These are phyloP conservation scores for Megaptera novaeangliae DNA, from an alignment of 2,113 vertebrate genomes.

Conservation along the genomic window DNA sequence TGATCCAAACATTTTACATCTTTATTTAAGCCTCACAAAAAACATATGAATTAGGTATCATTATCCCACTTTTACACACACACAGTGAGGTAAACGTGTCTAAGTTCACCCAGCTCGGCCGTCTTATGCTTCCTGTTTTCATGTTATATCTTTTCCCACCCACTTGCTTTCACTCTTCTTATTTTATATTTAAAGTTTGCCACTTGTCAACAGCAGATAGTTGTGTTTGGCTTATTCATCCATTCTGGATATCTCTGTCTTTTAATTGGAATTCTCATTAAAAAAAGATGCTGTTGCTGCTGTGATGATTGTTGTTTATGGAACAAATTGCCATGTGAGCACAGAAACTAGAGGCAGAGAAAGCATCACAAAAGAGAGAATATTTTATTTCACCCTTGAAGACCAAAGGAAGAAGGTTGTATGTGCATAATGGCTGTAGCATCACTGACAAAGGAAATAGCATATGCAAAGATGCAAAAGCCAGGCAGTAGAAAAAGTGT, in stretches of 20 bases:
- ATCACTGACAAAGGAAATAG: background rate
- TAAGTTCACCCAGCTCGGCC: background rate
- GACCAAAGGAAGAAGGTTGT: accelerated
- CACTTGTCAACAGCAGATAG: accelerated
- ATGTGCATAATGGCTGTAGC: background rate
- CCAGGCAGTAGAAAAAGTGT: no score
- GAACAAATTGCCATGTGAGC: background rate
- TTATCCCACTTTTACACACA: background rate
- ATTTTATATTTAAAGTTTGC: background rate
- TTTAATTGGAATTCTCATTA: background rate
- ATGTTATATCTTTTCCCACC: background rate
- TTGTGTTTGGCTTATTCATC: background rate
- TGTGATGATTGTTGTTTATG: background rate
- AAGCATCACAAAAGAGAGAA: accelerated
- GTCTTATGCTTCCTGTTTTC: background rate
- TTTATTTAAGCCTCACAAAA: background rate
- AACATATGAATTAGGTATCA: background rate
- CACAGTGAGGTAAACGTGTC: background rate
- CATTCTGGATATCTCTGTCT: background rate
- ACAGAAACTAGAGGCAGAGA: background rate
- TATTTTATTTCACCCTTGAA: background rate
- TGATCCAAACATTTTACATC: background rate
- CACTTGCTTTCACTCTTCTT: background rate
- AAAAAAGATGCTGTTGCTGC: background rate
- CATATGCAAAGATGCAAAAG: background rate